These are phyloP conservation scores for Ptychoptera contaminata DNA, from an alignment of 2,888 invertebrate genomes.

Conservation along the genomic window DNA sequence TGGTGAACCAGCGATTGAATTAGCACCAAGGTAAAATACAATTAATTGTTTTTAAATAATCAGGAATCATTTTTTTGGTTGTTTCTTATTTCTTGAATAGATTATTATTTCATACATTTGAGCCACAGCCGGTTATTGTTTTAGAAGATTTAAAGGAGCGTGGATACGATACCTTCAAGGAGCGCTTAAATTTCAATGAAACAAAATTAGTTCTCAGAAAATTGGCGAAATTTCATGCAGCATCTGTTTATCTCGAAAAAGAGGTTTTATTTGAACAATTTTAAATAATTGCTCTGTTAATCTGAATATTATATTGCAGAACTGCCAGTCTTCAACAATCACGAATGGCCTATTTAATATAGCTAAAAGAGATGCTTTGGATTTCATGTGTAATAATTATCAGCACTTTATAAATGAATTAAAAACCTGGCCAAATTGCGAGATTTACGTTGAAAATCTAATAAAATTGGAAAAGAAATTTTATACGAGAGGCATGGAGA, in stretches of 20 bases:
- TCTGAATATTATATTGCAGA: neutral
- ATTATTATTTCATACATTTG: neutral
- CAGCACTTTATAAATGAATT: conserved; percentile 6
- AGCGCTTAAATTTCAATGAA: conserved; percentile 10
- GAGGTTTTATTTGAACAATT: conserved; percentile 30
- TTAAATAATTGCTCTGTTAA: neutral
- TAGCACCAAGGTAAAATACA: conserved; percentile 2
- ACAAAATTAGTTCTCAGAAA: conserved; percentile 27
- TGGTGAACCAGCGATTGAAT: neutral
- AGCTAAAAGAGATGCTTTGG: conserved; percentile 3
- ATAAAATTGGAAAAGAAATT: conserved; percentile 3
- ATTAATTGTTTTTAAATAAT: too few relatives aligned
- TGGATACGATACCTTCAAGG: neutral
- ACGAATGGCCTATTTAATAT: conserved; percentile 8
- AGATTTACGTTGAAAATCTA: conserved; percentile 3
- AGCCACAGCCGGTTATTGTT: neutral
- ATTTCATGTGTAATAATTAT: conserved; percentile 6
- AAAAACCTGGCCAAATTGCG: conserved; percentile 6
- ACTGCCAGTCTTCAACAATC: neutral
- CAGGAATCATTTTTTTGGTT: neutral
- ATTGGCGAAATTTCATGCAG: conserved; percentile 33
- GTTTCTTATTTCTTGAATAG: neutral
- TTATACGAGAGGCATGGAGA: conserved; percentile 2
- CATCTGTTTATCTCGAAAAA: conserved; percentile 31
- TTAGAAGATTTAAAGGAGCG: conserved; percentile 1